Conservation (phyloP, 2,797 vertebrate genomes). For the Paedocypris micromegethes region DNA sequence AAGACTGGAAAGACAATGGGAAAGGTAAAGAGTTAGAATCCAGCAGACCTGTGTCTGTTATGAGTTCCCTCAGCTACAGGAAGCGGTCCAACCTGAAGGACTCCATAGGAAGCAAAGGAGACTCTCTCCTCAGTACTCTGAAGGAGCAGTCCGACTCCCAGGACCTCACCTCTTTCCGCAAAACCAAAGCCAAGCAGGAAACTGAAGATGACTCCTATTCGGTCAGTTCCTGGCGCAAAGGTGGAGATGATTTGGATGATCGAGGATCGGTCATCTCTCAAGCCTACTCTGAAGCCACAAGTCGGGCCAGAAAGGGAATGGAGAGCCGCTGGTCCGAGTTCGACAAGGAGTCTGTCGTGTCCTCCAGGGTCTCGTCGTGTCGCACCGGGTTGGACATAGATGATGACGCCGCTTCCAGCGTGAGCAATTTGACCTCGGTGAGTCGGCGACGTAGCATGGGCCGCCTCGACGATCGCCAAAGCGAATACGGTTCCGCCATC, state of each 20-base stretch:
- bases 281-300: slow-evolving; percentile 70
- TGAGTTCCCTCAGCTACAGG: slow-evolving; percentile 93
- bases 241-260: slow-evolving; percentile 57
- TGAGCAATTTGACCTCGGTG: slow-evolving; percentile 63
- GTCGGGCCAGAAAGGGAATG: slow-evolving; percentile 68
- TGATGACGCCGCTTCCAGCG: slow-evolving; percentile 69
- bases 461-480: slow-evolving; percentile 58
- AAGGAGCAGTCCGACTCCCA: slow-evolving; percentile 75
- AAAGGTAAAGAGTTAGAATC: slow-evolving; percentile 74
- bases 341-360: slow-evolving; percentile 73
- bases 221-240: slow-evolving; percentile 60
- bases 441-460: slow-evolving; percentile 63
- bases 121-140: slow-evolving; percentile 76
- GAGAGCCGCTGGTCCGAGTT: slow-evolving; percentile 80
- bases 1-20: slow-evolving; percentile 67
- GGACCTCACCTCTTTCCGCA: slow-evolving; percentile 66
- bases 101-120: slow-evolving; percentile 75
- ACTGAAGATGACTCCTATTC: slow-evolving; percentile 59
- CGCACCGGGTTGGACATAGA: slow-evolving; percentile 62
- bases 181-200: slow-evolving; percentile 60
- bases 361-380: slow-evolving; percentile 66
- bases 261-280: slow-evolving; percentile 70
- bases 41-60: slow-evolving; percentile 72
- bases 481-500: slow-evolving; percentile 53
- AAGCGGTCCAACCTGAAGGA: slow-evolving; percentile 79